Base-by-base conservation (phyloP, 2,888 invertebrate species). In the Acleris cristana region DNA sequence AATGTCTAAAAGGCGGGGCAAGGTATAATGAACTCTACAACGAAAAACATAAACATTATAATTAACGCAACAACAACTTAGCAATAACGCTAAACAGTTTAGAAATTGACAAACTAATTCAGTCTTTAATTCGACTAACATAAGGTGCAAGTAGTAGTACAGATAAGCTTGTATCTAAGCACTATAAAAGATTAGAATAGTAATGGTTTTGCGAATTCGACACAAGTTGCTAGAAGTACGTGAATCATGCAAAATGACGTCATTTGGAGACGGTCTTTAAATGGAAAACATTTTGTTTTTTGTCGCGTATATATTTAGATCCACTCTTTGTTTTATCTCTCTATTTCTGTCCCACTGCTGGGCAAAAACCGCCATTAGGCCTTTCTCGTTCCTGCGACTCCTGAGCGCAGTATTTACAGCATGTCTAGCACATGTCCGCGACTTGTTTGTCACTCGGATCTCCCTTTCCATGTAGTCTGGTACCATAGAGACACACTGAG, bases 221-320 rank as follows among this genome's bases (percentile, higher is more conserved):
- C 45, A 53, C 40, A 18, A 21, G 52, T 58, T 23, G 19, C n/a
- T 65, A n/a, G 53, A 48, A 58, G 48, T 58, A 57, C 52, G 34
- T 64, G 51, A 64, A 64, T 64, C 64, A 57, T 57, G 57, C 34
- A 48, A 55, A 40, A 44, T 64, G 52, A 52, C 51, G 44, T 58
- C 53, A 53, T n/a, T 45, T 19, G 45, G 30, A 21, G 21, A 52
- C 40, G 10, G 34, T 55, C 40, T 55, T 14, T 55, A 21, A 8
- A 40, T 40, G 40, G 40, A 40, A 14, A 34, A 40, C 19, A 19
- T 55, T 55, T 34, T 19, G 7, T 7, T 3, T 34, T 34, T 34
- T 34, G 34, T 34, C 34, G 12, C 10, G 34, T 34, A 3, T 34
- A 14, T 34, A 12, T 34, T 34, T 34, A 12, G 12, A 34, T 34